Conservation (phyloP, 2,888 invertebrate genomes). For the Zaprionus bogoriensis region DNA sequence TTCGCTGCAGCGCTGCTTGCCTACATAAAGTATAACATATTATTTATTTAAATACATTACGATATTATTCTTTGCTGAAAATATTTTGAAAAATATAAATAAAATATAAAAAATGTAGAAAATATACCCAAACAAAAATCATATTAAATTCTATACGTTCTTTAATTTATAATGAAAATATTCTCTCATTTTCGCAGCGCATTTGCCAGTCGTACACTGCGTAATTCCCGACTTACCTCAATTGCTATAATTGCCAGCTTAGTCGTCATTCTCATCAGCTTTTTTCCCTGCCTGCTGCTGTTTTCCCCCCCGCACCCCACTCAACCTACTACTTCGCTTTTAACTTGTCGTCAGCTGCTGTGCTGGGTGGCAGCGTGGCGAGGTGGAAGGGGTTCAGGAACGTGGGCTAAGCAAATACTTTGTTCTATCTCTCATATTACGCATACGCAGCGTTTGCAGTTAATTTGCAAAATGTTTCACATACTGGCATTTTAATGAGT, state of each 20-base stretch:
- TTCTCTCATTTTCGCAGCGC: conserved; percentile 6
- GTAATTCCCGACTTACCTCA: conserved; percentile 4
- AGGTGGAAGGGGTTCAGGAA: too few relatives aligned
- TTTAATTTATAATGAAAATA: background rate
- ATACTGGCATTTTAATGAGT: conserved; percentile 67
- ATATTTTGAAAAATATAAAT: background rate
- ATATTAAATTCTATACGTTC: too few relatives aligned
- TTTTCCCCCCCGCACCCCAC: background rate
- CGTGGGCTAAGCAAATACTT: conserved; percentile 65
- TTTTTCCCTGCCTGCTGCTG: background rate
- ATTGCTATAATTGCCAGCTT: conserved; percentile 52
- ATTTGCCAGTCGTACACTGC: conserved; percentile 14
- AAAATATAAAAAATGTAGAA: background rate
- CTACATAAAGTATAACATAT: too few relatives aligned
- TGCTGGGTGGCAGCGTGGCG: background rate
- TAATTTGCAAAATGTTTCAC: conserved; percentile 74
- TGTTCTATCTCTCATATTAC: conserved; percentile 47
- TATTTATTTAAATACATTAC: too few relatives aligned
- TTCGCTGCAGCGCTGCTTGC: too few relatives aligned
- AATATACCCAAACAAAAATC: background rate
- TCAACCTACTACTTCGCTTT: background rate
- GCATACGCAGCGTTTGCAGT: conserved; percentile 75
- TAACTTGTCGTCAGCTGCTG: conserved; percentile 5
- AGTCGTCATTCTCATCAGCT: conserved; percentile 42
- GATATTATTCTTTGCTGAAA: too few relatives aligned